Evolutionary conservation across 1,140 invertebrate species (phyloP).

Genomic region (Drosophila prosaltans): DNA sequence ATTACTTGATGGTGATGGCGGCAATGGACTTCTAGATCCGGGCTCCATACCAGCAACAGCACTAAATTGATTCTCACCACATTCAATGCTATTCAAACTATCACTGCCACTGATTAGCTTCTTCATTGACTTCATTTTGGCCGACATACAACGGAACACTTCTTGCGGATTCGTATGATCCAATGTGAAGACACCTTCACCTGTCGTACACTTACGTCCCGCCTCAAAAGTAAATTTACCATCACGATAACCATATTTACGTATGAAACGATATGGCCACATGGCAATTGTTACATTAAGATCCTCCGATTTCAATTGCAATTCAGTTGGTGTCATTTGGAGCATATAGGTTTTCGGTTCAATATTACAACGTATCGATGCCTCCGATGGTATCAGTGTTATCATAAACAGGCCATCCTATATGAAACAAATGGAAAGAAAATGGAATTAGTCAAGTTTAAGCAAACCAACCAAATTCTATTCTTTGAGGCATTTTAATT

Average conservation of each 20-base stretch:
- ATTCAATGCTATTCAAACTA: conserved; percentile 86
- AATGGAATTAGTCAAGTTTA: background rate
- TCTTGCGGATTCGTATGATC: conserved; percentile 91
- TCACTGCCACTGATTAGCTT: conserved; percentile 88
- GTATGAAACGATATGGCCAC: conserved; percentile 94
- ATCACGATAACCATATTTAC: conserved; percentile 91
- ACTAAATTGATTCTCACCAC: conserved; percentile 89
- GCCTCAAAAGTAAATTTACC: conserved; percentile 95
- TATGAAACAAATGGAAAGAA: background rate
- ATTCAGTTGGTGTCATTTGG: conserved; percentile 88
- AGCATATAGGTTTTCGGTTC: conserved; percentile 89
- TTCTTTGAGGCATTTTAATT: too few species aligned
- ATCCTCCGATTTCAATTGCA: conserved; percentile 89
- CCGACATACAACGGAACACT: conserved; percentile 90
- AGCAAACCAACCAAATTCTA: too few species aligned
- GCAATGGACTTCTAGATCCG: conserved; percentile 89
- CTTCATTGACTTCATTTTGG: conserved; percentile 93
- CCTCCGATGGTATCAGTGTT: conserved; percentile 90
- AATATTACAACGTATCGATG: conserved; percentile 89
- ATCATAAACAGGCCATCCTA: conserved; percentile 90
- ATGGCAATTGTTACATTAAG: conserved; percentile 87
- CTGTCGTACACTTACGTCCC: conserved; percentile 93
- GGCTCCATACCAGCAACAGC: conserved; percentile 89
- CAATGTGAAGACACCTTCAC: conserved; percentile 92
- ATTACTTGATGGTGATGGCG: conserved; percentile 86